Evolutionary conservation across 2,797 vertebrate species (phyloP).

Genomic region (Psittacula derbiana): DNA sequence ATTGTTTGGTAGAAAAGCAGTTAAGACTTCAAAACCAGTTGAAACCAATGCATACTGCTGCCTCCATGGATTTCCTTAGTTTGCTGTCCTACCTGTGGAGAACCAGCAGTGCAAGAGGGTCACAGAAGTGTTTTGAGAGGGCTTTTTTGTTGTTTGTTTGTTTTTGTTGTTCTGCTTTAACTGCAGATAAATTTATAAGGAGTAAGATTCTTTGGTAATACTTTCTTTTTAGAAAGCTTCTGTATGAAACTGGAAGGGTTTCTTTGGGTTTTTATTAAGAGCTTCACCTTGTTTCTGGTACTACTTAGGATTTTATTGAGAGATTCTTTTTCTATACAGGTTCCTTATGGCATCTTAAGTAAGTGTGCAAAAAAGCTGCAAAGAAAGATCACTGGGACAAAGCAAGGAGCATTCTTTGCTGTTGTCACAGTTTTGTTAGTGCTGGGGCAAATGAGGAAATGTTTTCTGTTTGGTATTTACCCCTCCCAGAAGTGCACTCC

Average conservation of each 20-base stretch:
- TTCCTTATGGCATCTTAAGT: not conserved
- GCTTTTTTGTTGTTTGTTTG: rapidly evolving
- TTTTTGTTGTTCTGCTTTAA: not conserved
- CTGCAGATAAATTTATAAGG: not conserved
- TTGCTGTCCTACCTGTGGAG: not conserved
- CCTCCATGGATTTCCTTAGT: not conserved
- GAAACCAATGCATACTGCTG: not conserved
- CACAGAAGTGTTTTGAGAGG: not conserved
- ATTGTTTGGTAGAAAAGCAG: not conserved
- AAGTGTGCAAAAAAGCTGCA: not conserved
- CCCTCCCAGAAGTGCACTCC: not conserved
- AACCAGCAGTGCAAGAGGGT: not conserved
- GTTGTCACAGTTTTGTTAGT: not conserved
- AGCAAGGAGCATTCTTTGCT: not conserved
- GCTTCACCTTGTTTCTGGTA: not conserved
- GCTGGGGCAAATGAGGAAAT: not conserved
- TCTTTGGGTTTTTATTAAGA: not conserved
- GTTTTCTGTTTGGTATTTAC: not conserved
- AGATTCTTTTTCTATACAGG: not conserved
- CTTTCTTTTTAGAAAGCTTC: not conserved
- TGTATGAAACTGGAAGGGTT: not conserved
- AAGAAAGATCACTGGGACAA: not conserved
- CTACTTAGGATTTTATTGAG: not conserved
- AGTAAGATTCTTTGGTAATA: not conserved
- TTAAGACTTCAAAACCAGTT: not conserved